Evolutionary conservation across 1,140 invertebrate species (phyloP).

Genomic region (Chironomus striatipennis): DNA sequence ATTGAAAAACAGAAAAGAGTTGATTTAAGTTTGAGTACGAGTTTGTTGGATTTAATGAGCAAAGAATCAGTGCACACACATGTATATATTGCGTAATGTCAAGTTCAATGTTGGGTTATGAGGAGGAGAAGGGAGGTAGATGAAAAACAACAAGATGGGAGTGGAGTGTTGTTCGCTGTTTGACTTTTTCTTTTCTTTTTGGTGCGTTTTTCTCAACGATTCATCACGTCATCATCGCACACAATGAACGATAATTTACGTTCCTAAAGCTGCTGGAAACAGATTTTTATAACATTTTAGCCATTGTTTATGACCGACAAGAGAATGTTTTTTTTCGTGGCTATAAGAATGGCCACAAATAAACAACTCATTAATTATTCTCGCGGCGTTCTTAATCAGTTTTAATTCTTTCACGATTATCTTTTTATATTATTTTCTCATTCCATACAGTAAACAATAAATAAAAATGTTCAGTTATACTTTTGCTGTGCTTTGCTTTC

Average conservation of each 20-base stretch:
- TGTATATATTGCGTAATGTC: background rate
- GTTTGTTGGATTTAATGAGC: too few species aligned
- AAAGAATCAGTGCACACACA: background rate
- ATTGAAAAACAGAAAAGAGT: too few species aligned
- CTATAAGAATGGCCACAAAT: background rate
- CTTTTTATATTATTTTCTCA: background rate
- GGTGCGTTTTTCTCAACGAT: background rate
- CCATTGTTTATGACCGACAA: background rate
- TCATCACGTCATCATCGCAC: background rate
- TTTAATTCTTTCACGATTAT: conserved; percentile 17
- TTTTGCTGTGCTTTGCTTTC: background rate
- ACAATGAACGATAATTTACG: background rate
- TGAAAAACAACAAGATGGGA: too few species aligned
- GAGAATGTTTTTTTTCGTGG: background rate
- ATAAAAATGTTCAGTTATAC: conserved; percentile 6
- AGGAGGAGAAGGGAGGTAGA: too few species aligned
- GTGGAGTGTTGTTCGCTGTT: background rate
- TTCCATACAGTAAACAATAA: too few species aligned
- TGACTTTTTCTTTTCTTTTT: background rate
- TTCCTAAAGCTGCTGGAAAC: background rate
- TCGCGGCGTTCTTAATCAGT: conserved; percentile 15
- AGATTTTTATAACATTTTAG: background rate
- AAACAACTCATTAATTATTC: conserved; percentile 23
- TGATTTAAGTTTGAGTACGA: too few species aligned
- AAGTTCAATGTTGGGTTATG: background rate